Base-by-base conservation (phyloP, 2,113 vertebrate genomes). In the Oncorhynchus keta region DNA sequence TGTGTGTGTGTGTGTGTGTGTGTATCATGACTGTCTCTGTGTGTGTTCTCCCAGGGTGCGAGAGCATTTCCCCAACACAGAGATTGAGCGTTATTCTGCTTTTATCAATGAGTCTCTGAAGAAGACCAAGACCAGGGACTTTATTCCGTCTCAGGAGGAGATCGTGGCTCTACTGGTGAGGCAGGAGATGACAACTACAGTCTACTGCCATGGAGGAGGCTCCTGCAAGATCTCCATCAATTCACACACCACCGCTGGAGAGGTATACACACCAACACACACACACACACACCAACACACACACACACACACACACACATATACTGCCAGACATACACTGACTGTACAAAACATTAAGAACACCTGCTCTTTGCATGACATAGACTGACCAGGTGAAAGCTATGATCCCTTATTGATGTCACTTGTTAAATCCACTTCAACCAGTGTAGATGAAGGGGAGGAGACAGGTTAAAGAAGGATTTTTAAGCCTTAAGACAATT, bases 171-270 rank as follows among this genome's bases (percentile, higher is more conserved):
- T 97, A 85, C 92, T 97, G 73, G 93, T 93, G 62, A 94, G 96
- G 67, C 94, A 96, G 81, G 95, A 97, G 88, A 97, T 97, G 96
- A 94, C 94, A 83, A 97, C 96, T 0, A 97, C 96, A 0, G 96
- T 97, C 24, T 97, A 97, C 88, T 97, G 96, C 74, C 96, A 97
- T 4, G 96, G 96, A 1, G 96, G 96, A 71, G 96, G 96, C 35
- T 97, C 96, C 83, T 97, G 96, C 87, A 96, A 97, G 91, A 97
- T 97, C 90, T 96, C 95, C 87, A 97, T 97, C 86, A 96, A 97
- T 83, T 97, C 96, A 5, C 96, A 97, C 91, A 97, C 96, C 61
- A 97, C 95, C 0, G 96, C 96, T 26, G 96, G 96, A 84, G 96
- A 97, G 96, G 96, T 97, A 22, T 57, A 35, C 55, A 35, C 71